phyloP scores from a whole-genome alignment of 2,113 vertebrate genomes.

The Axis porcinus region DNA sequence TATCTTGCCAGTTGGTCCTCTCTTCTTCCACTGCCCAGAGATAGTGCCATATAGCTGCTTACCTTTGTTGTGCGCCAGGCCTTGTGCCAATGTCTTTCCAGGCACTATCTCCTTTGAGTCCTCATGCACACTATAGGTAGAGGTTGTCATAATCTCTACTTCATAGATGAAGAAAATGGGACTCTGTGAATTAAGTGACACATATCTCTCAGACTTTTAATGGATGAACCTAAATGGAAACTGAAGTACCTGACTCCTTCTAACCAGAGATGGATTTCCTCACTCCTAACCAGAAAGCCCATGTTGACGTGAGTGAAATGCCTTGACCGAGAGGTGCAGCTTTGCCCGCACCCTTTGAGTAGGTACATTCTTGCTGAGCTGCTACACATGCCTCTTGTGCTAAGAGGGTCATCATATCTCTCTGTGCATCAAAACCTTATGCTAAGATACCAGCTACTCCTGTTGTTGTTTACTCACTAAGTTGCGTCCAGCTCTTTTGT shows the following conservation, averaged over 20 bases:
- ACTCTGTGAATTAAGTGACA: neutral
- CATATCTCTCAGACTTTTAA: neutral
- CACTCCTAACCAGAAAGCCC: neutral
- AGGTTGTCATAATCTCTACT: neutral
- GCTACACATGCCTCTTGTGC: fast-evolving
- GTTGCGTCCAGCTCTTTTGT: neutral
- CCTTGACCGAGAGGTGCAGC: neutral
- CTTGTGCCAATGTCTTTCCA: neutral
- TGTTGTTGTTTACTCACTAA: neutral
- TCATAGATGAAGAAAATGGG: neutral
- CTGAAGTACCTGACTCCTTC: neutral
- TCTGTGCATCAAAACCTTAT: neutral
- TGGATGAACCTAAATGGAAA: neutral
- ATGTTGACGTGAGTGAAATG: neutral
- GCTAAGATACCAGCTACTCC: neutral
- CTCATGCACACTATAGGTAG: neutral
- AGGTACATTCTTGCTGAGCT: neutral
- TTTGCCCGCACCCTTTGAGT: neutral
- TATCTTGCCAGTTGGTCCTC: neutral
- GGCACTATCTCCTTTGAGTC: neutral
- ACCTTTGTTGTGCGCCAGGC: fast-evolving
- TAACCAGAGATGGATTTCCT: neutral
- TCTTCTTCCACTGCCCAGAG: neutral
- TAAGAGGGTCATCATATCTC: neutral
- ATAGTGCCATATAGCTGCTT: neutral